Percentiles rank a stretch among this genome's conserved stretches.
Evolutionary conservation across 2,113 vertebrate genomes (phyloP).

Genomic region (Takifugu bimaculatus): DNA sequence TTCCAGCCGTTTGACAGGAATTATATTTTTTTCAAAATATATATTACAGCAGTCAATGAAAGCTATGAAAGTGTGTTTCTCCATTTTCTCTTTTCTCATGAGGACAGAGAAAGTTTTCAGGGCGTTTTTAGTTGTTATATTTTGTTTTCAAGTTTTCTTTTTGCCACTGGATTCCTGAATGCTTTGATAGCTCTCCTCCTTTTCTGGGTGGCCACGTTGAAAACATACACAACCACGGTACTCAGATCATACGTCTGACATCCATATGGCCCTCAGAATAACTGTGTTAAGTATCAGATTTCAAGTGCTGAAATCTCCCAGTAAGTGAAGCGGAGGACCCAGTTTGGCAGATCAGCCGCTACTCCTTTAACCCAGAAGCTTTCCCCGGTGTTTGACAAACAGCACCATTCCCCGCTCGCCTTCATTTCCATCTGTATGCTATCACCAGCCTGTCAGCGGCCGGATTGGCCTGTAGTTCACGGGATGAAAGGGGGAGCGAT

Average conservation of each 20-base stretch:
- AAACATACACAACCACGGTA: neutral
- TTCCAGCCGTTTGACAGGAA: constrained; percentile 3
- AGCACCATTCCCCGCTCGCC: constrained; percentile 53
- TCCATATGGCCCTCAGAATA: constrained; percentile 12
- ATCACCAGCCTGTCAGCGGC: constrained; percentile 74
- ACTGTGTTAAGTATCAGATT: constrained; percentile 30
- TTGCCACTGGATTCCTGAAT: no score
- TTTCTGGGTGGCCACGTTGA: constrained; percentile 8
- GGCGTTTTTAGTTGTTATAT: no score
- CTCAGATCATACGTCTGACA: constrained; percentile 30
- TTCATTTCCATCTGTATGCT: constrained; percentile 79
- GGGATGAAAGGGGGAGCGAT: constrained; percentile 76
- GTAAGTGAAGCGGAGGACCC: constrained; percentile 34
- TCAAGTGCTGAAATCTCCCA: constrained; percentile 32
- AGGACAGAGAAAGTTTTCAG: no score
- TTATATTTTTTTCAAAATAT: no score
- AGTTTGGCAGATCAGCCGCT: constrained; percentile 24
- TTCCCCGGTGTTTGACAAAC: constrained; percentile 65
- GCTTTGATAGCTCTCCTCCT: no score
- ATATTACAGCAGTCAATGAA: no score
- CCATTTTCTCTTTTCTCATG: no score
- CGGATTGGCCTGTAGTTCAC: constrained; percentile 73
- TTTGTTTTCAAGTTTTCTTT: no score
- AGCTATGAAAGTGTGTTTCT: no score
- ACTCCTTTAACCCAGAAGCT: constrained; percentile 54